These are phyloP conservation scores for Hydrolagus colliei DNA, from an alignment of 2,797 vertebrate genomes.

Conservation along the genomic window DNA sequence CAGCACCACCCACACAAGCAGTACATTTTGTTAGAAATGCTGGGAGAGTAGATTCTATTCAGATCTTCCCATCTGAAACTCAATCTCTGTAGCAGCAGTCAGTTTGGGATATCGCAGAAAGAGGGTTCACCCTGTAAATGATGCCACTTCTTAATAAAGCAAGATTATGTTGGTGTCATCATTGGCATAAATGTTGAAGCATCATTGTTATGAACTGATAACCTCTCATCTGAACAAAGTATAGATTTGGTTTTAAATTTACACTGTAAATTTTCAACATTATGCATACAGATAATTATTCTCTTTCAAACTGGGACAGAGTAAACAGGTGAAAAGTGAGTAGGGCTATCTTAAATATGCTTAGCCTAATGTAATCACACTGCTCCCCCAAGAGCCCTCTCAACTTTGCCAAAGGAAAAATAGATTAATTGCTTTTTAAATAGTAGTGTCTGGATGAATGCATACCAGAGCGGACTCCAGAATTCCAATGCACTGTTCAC, in stretches of 20 bases:
- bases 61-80: neutral
- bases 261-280: neutral
- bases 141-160: neutral
- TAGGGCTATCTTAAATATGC: neutral
- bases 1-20: too few relatives aligned
- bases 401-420: neutral
- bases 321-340: neutral
- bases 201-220: neutral
- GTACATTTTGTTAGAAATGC: too few relatives aligned
- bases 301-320: neutral
- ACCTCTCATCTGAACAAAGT: neutral
- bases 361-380: neutral
- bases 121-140: neutral
- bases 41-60: neutral
- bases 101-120: neutral
- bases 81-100: neutral
- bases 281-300: neutral
- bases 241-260: neutral
- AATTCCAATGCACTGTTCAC: neutral
- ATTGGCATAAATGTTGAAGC: neutral
- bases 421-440: neutral
- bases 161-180: neutral
- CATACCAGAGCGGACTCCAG: neutral
- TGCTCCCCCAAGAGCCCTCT: neutral
- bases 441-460: neutral